Evolutionary conservation across 1,140 invertebrate genomes (phyloP).

Genomic region (Sarcophaga bullata): DNA sequence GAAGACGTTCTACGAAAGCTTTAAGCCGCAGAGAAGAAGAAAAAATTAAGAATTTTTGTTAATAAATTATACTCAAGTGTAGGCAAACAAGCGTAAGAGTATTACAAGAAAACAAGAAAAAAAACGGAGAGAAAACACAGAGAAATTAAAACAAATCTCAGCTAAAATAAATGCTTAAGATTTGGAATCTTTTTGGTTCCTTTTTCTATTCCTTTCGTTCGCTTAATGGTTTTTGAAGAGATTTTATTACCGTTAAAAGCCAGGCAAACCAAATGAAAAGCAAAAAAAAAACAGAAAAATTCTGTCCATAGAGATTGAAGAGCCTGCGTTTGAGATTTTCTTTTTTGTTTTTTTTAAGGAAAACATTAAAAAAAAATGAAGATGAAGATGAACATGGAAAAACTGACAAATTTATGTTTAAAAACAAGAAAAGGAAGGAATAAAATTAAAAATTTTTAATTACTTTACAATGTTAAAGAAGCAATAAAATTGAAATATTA

Average conservation of each 20-base stretch:
- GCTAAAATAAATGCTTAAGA: constrained; percentile 21
- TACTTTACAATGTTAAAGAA: background rate
- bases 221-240: constrained; percentile 4
- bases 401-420: background rate
- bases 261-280: no score
- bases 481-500: background rate
- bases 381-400: background rate
- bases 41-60: background rate
- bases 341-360: background rate
- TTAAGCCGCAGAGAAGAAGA: no score
- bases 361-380: background rate
- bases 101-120: background rate
- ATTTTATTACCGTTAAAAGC: background rate
- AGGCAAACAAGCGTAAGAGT: constrained; percentile 10
- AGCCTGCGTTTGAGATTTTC: background rate
- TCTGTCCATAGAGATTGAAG: constrained; percentile 16
- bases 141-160: constrained; percentile 21
- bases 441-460: background rate
- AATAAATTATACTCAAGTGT: constrained; percentile 22
- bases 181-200: constrained; percentile 12
- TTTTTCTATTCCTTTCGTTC: no score
- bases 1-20: no score
- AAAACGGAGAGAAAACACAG: no score
- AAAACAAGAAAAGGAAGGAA: background rate
- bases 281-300: no score